These are phyloP conservation scores for Anguilla anguilla DNA, from an alignment of 2,797 vertebrate species.

Conservation along the genomic window DNA sequence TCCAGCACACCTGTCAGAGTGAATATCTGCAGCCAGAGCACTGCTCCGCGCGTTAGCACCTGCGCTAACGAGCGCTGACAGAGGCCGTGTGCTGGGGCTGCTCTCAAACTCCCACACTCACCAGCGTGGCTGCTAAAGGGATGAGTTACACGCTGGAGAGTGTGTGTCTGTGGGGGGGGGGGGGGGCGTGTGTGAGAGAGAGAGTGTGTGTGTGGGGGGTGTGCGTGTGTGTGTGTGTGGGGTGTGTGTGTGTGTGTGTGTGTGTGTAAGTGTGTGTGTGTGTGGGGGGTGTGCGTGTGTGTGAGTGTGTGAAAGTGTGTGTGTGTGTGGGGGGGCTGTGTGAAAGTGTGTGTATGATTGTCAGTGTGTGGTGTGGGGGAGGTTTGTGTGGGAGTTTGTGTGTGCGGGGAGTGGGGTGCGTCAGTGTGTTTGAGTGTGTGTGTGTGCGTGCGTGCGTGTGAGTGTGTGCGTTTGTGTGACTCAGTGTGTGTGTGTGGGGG, in stretches of 20 bases:
- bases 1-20: background rate
- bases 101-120: slow-evolving; percentile 2
- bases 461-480: too few species aligned
- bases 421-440: too few species aligned
- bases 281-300: background rate
- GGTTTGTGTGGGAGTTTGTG: too few species aligned
- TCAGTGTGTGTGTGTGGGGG: too few species aligned
- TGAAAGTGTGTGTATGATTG: too few species aligned
- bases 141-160: background rate
- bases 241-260: slow-evolving; percentile 13
- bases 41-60: background rate
- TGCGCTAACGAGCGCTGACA: background rate
- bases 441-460: too few species aligned
- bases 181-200: too few species aligned
- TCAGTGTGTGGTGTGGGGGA: too few species aligned
- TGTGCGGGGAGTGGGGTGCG: too few species aligned
- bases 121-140: background rate
- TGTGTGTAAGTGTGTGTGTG: slow-evolving; percentile 10
- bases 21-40: background rate
- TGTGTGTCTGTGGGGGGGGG: background rate
- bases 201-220: background rate
- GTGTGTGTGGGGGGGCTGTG: background rate
- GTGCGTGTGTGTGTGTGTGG: background rate
- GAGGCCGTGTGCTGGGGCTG: background rate
- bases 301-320: background rate